These are phyloP conservation scores for Salmo trutta DNA, from an alignment of 2,797 vertebrate genomes.

Conservation along the genomic window DNA sequence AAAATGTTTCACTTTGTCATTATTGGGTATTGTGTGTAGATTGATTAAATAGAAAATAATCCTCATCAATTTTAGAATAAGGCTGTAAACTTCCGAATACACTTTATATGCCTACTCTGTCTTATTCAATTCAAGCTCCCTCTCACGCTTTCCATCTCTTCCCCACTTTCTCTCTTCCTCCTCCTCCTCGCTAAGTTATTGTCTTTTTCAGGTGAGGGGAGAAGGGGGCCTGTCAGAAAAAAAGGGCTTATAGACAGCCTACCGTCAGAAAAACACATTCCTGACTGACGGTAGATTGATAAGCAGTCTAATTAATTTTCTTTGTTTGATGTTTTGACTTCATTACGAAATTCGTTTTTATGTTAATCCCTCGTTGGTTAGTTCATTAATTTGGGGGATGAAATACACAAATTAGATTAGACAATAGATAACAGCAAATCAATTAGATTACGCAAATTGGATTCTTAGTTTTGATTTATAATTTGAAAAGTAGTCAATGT, in stretches of 20 bases:
- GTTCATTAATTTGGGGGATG: conserved; percentile 71
- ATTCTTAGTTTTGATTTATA: conserved; percentile 72
- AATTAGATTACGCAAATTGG: conserved; percentile 71
- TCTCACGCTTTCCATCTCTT: conserved; percentile 22
- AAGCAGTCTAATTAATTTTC: conserved; percentile 79
- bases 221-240: conserved; percentile 44
- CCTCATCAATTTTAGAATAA: too few species aligned
- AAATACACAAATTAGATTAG: conserved; percentile 79
- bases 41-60: too few species aligned
- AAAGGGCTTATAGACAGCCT: conserved; percentile 58
- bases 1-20: too few species aligned
- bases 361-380: conserved; percentile 39
- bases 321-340: conserved; percentile 77
- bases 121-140: conserved; percentile 16
- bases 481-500: conserved; percentile 65
- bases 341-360: conserved; percentile 62
- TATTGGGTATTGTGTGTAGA: too few species aligned
- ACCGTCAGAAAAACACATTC: conserved; percentile 61
- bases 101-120: conserved; percentile 41
- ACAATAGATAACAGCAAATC: conserved; percentile 64
- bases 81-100: too few species aligned
- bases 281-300: conserved; percentile 72
- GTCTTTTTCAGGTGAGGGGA: conserved; percentile 41
- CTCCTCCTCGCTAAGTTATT: conserved; percentile 45
- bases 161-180: conserved; percentile 19